Evolutionary conservation across 2,113 vertebrate species (phyloP), one percentile per base, ranked within the genome.

Genomic region (Budorcas taxicolor): DNA sequence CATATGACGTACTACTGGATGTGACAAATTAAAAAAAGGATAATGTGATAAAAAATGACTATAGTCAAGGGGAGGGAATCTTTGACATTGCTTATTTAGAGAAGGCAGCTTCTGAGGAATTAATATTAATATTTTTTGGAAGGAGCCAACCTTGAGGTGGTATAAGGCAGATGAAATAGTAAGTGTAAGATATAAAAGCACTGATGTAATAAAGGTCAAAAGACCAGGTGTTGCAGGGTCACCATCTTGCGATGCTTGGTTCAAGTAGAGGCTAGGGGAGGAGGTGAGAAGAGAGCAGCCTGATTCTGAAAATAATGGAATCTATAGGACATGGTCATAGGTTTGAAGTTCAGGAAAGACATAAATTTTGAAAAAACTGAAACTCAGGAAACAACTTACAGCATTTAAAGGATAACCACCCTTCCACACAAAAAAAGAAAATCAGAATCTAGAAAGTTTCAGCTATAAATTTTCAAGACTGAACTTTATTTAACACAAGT

Each of bases 281-380:
- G 19, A 60, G 11, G 36, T 1, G 5, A 25, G 11, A 71, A 36
- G 3, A n/a, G 0, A 71, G 2, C 2, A 67, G 29, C 27, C 19
- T n/a, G 9, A 40, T 84, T 21, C 6, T 50, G 33, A 80, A 45
- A 55, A n/a, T 25, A 29, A 62, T 2, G 3, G 43, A 47, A 62
- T n/a, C 14, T 16, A 3, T 1, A 53, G 25, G 14, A 53, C 31
- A 74, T 0, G 1, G 7, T 14, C 13, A 57, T 4, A 3, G 10
- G 9, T 55, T 80, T 27, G 29, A n/a, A 45, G 6, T 11, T 83
- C 60, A 82, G 11, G 6, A 78, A 58, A 9, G 29, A 7, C 27
- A 92, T 23, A 58, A 13, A 53, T 50, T 40, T 11, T 15, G 88
- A 96, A 84, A 95, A 47, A 4, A 55, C 1, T 8, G 11, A 71